Evolutionary conservation across 2,888 invertebrate species (phyloP).

Genomic region (Biston betularia): DNA sequence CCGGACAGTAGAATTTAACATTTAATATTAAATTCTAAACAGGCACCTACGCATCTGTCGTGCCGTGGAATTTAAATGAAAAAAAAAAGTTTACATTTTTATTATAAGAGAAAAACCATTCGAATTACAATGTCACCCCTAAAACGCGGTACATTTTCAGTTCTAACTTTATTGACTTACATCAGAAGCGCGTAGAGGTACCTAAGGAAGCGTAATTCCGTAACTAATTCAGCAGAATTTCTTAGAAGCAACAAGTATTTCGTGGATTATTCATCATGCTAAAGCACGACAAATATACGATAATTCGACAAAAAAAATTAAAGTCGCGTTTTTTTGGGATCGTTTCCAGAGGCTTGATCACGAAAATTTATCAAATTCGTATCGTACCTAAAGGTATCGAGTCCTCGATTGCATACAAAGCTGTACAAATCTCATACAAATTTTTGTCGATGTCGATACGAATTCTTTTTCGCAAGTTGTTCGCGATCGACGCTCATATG

Average conservation of each 20-base stretch:
- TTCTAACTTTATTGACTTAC: conserved; percentile 2
- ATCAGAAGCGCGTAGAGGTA: conserved; percentile 14
- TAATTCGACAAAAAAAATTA: no score
- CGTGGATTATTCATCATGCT: not conserved
- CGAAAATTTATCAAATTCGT: no score
- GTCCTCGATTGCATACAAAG: no score
- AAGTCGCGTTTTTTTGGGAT: no score
- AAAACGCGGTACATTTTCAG: conserved; percentile 42
- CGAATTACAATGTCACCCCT: conserved; percentile 40
- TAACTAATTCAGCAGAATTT: not conserved
- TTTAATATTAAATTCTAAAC: conserved; percentile 46
- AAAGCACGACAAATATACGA: no score
- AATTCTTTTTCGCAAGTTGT: no score
- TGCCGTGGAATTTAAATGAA: conserved; percentile 33
- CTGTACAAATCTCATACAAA: no score
- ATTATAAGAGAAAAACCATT: conserved; percentile 8
- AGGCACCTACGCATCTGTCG: conserved; percentile 35
- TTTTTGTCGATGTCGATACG: no score
- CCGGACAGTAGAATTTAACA: conserved; percentile 55
- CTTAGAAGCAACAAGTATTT: not conserved
- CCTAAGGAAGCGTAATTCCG: not conserved
- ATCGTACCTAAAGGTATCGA: no score
- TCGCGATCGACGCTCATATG: no score
- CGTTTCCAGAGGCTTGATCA: no score
- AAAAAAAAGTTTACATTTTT: conserved; percentile 23